phyloP scores from a whole-genome alignment of 2,888 invertebrate genomes.

The Diogma glabrata region DNA sequence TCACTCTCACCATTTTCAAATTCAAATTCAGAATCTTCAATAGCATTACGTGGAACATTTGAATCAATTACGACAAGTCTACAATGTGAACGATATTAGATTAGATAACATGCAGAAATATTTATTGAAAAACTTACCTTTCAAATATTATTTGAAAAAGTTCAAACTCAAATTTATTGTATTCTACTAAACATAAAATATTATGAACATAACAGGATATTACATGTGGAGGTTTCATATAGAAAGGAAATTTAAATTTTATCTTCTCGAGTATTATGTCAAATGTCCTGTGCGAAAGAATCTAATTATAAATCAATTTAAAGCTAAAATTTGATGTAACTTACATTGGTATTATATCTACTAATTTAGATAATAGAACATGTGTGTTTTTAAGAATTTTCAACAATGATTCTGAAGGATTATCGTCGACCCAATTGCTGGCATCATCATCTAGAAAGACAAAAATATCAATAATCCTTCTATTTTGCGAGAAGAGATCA shows the following conservation, averaged over 20 bases:
- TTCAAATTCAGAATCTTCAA: slow-evolving; percentile 41
- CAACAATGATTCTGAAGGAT: slow-evolving; percentile 43
- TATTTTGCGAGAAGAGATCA: slow-evolving; percentile 13
- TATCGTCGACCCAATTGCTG: slow-evolving; percentile 47
- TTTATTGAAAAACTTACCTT: slow-evolving; percentile 44
- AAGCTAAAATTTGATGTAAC: background rate
- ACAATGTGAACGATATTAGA: slow-evolving; percentile 22
- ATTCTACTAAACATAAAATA: slow-evolving; percentile 60
- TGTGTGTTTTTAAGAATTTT: slow-evolving; percentile 53
- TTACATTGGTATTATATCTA: slow-evolving; percentile 41
- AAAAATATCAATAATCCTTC: slow-evolving; percentile 17
- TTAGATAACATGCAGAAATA: background rate
- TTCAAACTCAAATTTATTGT: slow-evolving; percentile 53
- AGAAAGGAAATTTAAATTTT: slow-evolving; percentile 61
- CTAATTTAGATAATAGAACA: slow-evolving; percentile 34
- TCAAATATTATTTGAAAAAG: slow-evolving; percentile 64
- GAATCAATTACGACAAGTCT: slow-evolving; percentile 68
- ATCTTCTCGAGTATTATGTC: slow-evolving; percentile 55
- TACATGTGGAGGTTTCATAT: slow-evolving; percentile 50
- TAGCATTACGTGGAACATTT: slow-evolving; percentile 45
- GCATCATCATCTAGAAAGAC: slow-evolving; percentile 34
- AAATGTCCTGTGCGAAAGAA: slow-evolving; percentile 36
- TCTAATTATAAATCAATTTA: slow-evolving; percentile 37
- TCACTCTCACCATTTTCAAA: slow-evolving; percentile 29
- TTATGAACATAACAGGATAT: slow-evolving; percentile 70